Base-by-base conservation (phyloP, 2,888 invertebrate genomes). In the Clivina fossor region DNA sequence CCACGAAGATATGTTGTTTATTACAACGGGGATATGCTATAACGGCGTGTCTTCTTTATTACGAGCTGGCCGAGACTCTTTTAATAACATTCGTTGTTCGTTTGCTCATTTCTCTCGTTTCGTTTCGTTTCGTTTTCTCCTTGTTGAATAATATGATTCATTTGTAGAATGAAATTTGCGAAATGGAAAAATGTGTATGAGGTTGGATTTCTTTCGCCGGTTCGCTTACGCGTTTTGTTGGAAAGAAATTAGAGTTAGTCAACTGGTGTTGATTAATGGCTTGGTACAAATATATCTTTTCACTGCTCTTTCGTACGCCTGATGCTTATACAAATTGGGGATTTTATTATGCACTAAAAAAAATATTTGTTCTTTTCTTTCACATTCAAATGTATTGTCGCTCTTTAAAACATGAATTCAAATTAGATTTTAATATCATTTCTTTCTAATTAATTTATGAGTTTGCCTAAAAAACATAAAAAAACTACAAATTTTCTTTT, bases 161-260 rank as follows among this genome's bases (percentile, higher is more conserved):
- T 48, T 48, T 48, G 48, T 49, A 30, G 28, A 49, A 49, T 28
- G 38, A 26, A 40, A 49, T 38, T 49, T 49, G 28, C 30, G 40
- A 49, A 40, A 49, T 49, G 49, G 49, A 49, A 49, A 49, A 49
- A 49, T 49, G 40, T 38, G 49, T 30, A 40, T 49, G n/a, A n/a
- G n/a, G n/a, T n/a, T n/a, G n/a, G n/a, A n/a, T n/a, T n/a, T n/a
- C n/a, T n/a, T n/a, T n/a, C n/a, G n/a, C n/a, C n/a, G n/a, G n/a
- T n/a, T n/a, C n/a, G n/a, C n/a, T n/a, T n/a, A n/a, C n/a, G n/a
- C n/a, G n/a, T n/a, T n/a, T n/a, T 49, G 22, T 19, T 24, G 24
- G 38, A 38, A 40, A 11, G 40, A 49, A 49, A 49, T 49, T 49
- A 49, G 47, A 33, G 32, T 47, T 33, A 22, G 47, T 47, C 47